Percentiles rank a stretch among this genome's conserved stretches.
phyloP scores from a whole-genome alignment of 2,113 vertebrate species.

The Lophius piscatorius region DNA sequence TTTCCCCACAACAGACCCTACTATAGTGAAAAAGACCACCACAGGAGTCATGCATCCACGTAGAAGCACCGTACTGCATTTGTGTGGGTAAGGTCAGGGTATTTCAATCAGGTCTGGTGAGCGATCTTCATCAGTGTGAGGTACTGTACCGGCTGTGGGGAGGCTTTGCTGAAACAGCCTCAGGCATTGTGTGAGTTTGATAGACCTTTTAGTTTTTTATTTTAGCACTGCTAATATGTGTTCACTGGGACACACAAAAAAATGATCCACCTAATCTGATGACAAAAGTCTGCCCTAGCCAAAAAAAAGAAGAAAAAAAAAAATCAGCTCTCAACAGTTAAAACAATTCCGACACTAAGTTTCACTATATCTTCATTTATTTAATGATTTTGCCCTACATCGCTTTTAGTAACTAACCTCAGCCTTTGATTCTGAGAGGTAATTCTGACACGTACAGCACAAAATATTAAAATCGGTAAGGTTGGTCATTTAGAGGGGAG shows the following conservation, averaged over 20 bases:
- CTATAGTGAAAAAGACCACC: slow-evolving; percentile 36
- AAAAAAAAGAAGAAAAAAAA: slow-evolving; percentile 13
- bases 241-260: slow-evolving; percentile 62
- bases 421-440: slow-evolving; percentile 78
- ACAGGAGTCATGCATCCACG: slow-evolving; percentile 28
- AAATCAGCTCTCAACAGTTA: slow-evolving; percentile 30
- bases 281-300: slow-evolving; percentile 34
- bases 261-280: slow-evolving; percentile 51
- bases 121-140: slow-evolving; percentile 61
- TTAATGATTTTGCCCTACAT: slow-evolving; percentile 61
- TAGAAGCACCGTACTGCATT: slow-evolving; percentile 56
- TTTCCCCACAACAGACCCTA: slow-evolving; percentile 27
- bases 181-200: slow-evolving; percentile 73
- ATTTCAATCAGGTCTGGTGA: slow-evolving; percentile 44
- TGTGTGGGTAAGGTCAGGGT: slow-evolving; percentile 28
- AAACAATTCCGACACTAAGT: slow-evolving; percentile 55
- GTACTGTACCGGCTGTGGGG: slow-evolving; percentile 69
- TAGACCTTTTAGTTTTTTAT: slow-evolving; percentile 56
- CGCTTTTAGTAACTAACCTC: slow-evolving; percentile 71
- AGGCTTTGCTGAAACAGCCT: slow-evolving; percentile 52
- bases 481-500: slow-evolving; percentile 57
- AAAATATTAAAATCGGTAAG: slow-evolving; percentile 38
- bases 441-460: slow-evolving; percentile 72
- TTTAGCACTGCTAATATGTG: slow-evolving; percentile 64
- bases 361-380: slow-evolving; percentile 57